Evolutionary conservation across 92 coral and sea anemone genomes (phyloP), one percentile per base, ranked within the genome.

Genomic region (Heteractis magnifica): DNA sequence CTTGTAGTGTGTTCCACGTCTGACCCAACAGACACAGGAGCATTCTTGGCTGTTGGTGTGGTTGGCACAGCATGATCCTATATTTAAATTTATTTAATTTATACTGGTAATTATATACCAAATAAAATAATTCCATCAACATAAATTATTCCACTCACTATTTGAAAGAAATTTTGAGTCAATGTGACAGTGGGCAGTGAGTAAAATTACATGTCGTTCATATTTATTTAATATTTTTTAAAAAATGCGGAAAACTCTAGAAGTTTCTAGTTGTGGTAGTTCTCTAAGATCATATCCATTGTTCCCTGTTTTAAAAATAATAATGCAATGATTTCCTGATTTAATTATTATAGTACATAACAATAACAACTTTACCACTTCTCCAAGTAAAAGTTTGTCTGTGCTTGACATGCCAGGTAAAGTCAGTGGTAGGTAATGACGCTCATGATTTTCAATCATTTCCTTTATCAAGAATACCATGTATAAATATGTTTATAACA

Each of bases 41-140:
- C 97, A 71, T 88, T 90, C 86, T 94, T 95, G 1, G 94, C 95
- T 41, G 98, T 95, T 70, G 98, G 98, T 51, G 98, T 95, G 82
- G 98, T 95, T 6, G 98, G 98, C n/a, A 95, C 98, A 79, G 98
- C 98, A 85, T 95, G 98, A 56, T 94, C 98, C 98, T 93, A 34
- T 2, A 34, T 34, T 80, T 11, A 52, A 80, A 78, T 51, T 41
- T 12, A 80, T 14, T 59, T 20, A 3, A 78, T 58, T 52, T 18
- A 21, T 23, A 23, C 12, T 20, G n/a, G 19, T 53, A 53, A 53
- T 53, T 8, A 53, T 8, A 12, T 53, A 53, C 4, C 10, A 53
- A 53, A 8, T 53, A 8, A 8, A 53, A 53, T 12, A 8, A 53
- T 8, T 8, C 58, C 58, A 53, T 53, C 58, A 53, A 62, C 70